Percentiles rank a stretch among this genome's conserved stretches.
These are phyloP conservation scores for Microhierax caerulescens DNA, from an alignment of 2,797 vertebrate species.

Conservation along the genomic window DNA sequence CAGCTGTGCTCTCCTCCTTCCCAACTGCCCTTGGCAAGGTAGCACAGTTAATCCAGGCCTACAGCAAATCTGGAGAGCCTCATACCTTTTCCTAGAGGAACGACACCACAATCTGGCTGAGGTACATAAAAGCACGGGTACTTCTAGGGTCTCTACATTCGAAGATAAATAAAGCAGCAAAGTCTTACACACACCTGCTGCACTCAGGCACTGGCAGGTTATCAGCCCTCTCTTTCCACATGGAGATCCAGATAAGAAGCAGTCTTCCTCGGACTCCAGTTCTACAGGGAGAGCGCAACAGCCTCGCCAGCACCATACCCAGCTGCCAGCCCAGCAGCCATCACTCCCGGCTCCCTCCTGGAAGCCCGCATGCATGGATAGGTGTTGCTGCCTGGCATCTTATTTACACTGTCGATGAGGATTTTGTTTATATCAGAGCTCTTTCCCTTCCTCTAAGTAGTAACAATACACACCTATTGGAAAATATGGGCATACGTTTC, in stretches of 20 bases:
- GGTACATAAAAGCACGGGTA: not conserved
- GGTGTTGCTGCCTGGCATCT: not conserved
- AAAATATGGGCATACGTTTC: not conserved
- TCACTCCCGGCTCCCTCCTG: not conserved
- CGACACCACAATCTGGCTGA: accelerated
- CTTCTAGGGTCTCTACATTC: not conserved
- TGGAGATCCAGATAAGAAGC: not conserved
- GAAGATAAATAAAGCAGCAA: conserved; percentile 3
- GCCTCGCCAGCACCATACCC: not conserved
- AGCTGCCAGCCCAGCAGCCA: not conserved
- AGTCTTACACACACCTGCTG: not conserved
- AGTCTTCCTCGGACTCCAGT: not conserved
- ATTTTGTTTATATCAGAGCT: not conserved
- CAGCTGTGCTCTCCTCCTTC: not conserved
- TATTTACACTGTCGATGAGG: not conserved
- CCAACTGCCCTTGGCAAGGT: not conserved
- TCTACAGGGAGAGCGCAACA: not conserved
- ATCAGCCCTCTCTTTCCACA: not conserved
- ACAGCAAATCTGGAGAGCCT: not conserved
- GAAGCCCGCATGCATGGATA: not conserved
- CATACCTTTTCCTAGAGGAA: not conserved
- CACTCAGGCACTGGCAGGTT: not conserved
- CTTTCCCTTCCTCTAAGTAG: not conserved
- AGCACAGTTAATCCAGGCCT: not conserved
- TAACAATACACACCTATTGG: not conserved